A percentile compares a stretch with the other conserved stretches of the same genome.
Evolutionary conservation across 64 coral and sea anemone genomes (phyloP).

Genomic region (Stichodactyla mertensii): DNA sequence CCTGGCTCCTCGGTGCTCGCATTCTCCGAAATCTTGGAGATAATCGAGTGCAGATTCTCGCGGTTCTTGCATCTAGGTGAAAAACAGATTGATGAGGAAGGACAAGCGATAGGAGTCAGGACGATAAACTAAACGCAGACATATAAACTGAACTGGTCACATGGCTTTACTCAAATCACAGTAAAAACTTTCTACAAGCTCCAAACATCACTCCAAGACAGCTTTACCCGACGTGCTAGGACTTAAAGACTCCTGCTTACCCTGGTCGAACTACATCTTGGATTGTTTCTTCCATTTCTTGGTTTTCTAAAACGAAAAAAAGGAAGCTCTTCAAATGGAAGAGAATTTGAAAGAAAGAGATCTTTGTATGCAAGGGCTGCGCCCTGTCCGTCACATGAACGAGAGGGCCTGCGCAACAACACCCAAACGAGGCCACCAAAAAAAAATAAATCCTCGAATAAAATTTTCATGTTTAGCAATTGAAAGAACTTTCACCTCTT

Average conservation of each 20-base stretch:
- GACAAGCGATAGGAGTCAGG: not conserved
- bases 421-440: slow-evolving; percentile 23
- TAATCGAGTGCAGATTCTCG: slow-evolving; percentile 89
- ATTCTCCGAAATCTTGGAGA: slow-evolving; percentile 76
- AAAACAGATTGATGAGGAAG: slow-evolving; percentile 24
- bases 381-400: slow-evolving; percentile 12
- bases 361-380: slow-evolving; percentile 39
- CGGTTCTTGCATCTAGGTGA: slow-evolving; percentile 55
- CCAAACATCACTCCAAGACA: not conserved
- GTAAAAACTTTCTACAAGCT: slow-evolving; percentile 22
- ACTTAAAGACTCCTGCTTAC: slow-evolving; percentile 2
- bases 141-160: not conserved
- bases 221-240: not conserved
- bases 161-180: slow-evolving; percentile 12
- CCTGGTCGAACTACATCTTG: slow-evolving; percentile 34
- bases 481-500: not conserved
- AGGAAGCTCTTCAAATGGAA: slow-evolving; percentile 31
- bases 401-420: not conserved
- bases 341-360: slow-evolving; percentile 43
- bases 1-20: slow-evolving; percentile 38
- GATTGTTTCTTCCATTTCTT: slow-evolving; percentile 36
- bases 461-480: not conserved
- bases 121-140: not conserved
- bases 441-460: not conserved
- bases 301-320: slow-evolving; percentile 40